A percentile compares a stretch with the other conserved stretches of the same genome.
phyloP scores from a whole-genome alignment of 2,797 vertebrate species.

The Telmatherina bonti region DNA sequence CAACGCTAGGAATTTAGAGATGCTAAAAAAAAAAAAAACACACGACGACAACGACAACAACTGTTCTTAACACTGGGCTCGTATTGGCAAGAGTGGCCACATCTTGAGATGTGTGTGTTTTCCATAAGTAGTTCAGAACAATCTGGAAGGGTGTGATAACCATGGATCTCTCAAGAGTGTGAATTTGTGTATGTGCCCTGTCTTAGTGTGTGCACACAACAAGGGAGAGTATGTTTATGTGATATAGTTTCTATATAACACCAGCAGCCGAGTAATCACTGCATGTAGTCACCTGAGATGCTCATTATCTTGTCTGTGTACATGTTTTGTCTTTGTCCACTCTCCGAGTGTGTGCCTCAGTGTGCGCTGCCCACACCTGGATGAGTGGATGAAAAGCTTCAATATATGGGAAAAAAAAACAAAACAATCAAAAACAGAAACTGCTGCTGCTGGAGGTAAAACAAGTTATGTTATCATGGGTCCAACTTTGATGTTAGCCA shows the following conservation, averaged over 20 bases:
- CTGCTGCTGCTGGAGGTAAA: constrained; percentile 45
- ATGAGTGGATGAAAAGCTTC: constrained; percentile 20
- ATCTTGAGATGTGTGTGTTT: constrained; percentile 81
- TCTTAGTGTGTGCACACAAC: constrained; percentile 33
- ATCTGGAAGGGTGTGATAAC: constrained; percentile 84
- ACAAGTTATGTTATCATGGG: constrained; percentile 50
- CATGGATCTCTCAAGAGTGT: constrained; percentile 79
- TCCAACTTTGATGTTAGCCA: constrained; percentile 58
- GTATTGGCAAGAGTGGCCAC: constrained; percentile 80
- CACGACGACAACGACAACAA: constrained; percentile 73
- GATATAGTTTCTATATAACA: constrained; percentile 74
- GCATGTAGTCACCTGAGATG: constrained; percentile 81
- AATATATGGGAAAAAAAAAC: constrained; percentile 5
- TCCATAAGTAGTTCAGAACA: constrained; percentile 83
- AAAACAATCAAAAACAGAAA: constrained; percentile 42
- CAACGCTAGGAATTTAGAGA: constrained; percentile 85
- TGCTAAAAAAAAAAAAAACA: constrained; percentile 81
- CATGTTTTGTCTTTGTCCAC: constrained; percentile 43
- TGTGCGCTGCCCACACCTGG: constrained; percentile 49
- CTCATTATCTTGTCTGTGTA: constrained; percentile 73
- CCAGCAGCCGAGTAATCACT: constrained; percentile 77
- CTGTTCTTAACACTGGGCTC: constrained; percentile 82
- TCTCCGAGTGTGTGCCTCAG: background rate
- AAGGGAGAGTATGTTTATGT: constrained; percentile 66
- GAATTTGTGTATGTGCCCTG: constrained; percentile 35